phyloP scores from a whole-genome alignment of 2,113 vertebrate genomes.

The Hiodon alosoides region DNA sequence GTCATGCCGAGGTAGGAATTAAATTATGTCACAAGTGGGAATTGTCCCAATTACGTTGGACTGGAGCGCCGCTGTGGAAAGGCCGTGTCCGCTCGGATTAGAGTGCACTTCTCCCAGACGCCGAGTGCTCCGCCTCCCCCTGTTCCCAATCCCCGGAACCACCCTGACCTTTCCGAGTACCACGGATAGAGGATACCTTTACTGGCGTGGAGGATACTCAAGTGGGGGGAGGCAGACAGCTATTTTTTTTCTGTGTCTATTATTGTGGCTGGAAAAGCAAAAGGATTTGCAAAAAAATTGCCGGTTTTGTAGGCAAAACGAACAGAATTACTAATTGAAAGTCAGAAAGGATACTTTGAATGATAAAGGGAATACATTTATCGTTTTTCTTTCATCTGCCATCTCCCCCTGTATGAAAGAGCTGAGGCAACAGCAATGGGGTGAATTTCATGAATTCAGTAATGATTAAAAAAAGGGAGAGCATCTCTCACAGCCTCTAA shows the following conservation, averaged over 20 bases:
- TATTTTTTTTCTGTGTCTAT: background rate
- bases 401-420: constrained; percentile 26
- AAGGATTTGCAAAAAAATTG: constrained; percentile 5
- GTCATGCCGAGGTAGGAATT: constrained; percentile 42
- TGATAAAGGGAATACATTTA: constrained; percentile 50
- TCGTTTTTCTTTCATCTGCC: constrained; percentile 40
- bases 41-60: constrained; percentile 48
- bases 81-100: constrained; percentile 39
- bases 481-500: background rate
- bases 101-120: constrained; percentile 22
- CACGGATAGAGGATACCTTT: background rate
- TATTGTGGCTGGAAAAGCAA: background rate
- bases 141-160: background rate
- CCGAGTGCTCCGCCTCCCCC: background rate
- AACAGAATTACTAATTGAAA: constrained; percentile 48
- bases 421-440: constrained; percentile 24
- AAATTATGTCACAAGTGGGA: constrained; percentile 46
- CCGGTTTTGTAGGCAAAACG: constrained; percentile 32
- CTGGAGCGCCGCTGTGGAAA: constrained; percentile 33
- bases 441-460: constrained; percentile 28
- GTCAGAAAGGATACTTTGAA: constrained; percentile 37
- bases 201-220: background rate
- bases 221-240: background rate
- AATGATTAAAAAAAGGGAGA: constrained; percentile 21
- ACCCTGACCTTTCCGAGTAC: background rate